A percentile compares a stretch with the other conserved stretches of the same genome.
Evolutionary conservation across 2,888 invertebrate species (phyloP).

Genomic region (Drosophila kokeensis): DNA sequence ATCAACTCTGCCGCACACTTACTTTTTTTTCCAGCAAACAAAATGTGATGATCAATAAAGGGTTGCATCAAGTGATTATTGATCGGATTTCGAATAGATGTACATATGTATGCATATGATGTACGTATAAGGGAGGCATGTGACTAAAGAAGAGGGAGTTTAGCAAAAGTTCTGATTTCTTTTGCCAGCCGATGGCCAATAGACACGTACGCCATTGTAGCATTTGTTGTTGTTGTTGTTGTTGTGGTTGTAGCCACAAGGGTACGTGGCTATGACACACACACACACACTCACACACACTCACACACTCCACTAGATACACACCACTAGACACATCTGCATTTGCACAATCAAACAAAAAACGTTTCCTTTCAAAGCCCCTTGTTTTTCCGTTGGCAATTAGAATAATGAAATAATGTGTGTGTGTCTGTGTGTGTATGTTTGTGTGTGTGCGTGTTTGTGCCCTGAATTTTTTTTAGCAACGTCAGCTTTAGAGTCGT

Average conservation of each 20-base stretch:
- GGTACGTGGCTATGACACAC: constrained; percentile 23
- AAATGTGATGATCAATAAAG: constrained; percentile 19
- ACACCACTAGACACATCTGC: constrained; percentile 8
- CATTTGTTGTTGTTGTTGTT: constrained; percentile 5
- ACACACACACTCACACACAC: constrained; percentile 11
- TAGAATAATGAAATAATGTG: constrained; percentile 19
- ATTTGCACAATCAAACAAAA: background rate
- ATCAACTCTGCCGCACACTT: background rate
- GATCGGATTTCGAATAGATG: background rate
- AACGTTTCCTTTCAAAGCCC: background rate
- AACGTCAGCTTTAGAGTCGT: constrained; percentile 41
- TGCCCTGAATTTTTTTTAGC: constrained; percentile 12
- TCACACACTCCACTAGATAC: background rate
- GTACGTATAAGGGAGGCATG: background rate
- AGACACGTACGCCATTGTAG: constrained; percentile 48
- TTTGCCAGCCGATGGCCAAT: constrained; percentile 19
- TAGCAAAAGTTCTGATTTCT: constrained; percentile 10
- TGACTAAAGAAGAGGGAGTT: background rate
- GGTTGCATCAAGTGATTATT: constrained; percentile 20
- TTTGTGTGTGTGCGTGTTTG: background rate
- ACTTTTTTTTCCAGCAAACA: background rate
- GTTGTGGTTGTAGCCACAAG: constrained; percentile 24
- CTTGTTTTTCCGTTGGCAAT: constrained; percentile 23
- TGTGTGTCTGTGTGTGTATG: background rate
- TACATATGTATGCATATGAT: background rate